These are phyloP conservation scores for Amitus sp. DNA, from an alignment of 2,888 invertebrate species.

Conservation along the genomic window DNA sequence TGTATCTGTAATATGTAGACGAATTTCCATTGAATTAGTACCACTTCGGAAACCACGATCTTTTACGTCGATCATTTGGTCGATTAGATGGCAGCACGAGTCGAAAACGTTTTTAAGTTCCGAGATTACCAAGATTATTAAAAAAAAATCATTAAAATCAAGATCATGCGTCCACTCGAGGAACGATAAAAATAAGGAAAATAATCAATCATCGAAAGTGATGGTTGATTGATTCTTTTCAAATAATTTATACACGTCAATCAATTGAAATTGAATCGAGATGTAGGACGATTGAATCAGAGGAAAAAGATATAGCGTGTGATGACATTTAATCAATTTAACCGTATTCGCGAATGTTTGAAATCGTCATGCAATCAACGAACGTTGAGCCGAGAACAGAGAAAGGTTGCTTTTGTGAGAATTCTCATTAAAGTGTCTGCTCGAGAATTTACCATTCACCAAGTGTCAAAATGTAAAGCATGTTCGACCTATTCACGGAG, in stretches of 20 bases:
- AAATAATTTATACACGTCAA: no score
- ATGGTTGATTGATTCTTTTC: no score
- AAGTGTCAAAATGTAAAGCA: slow-evolving; percentile 27
- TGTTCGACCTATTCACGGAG: slow-evolving; percentile 15
- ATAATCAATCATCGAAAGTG: no score
- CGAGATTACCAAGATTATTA: background rate
- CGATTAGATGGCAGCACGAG: slow-evolving; percentile 1
- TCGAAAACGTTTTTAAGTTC: background rate
- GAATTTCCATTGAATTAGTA: no score
- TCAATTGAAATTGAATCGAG: background rate
- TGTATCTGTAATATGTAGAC: no score
- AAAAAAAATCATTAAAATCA: background rate
- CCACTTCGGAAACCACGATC: no score
- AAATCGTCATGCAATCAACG: background rate
- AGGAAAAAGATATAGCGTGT: background rate
- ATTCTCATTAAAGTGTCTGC: slow-evolving; percentile 15
- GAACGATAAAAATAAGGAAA: no score
- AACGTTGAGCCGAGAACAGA: background rate
- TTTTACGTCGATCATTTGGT: background rate
- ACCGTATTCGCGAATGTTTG: no score
- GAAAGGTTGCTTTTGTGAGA: background rate
- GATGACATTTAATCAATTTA: background rate
- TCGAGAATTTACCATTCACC: slow-evolving; percentile 23
- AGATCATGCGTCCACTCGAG: no score
- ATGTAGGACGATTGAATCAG: background rate